Percentiles rank a stretch among this genome's conserved stretches.
Conservation (phyloP, 2,797 vertebrate species). For the Siniperca undulata region DNA sequence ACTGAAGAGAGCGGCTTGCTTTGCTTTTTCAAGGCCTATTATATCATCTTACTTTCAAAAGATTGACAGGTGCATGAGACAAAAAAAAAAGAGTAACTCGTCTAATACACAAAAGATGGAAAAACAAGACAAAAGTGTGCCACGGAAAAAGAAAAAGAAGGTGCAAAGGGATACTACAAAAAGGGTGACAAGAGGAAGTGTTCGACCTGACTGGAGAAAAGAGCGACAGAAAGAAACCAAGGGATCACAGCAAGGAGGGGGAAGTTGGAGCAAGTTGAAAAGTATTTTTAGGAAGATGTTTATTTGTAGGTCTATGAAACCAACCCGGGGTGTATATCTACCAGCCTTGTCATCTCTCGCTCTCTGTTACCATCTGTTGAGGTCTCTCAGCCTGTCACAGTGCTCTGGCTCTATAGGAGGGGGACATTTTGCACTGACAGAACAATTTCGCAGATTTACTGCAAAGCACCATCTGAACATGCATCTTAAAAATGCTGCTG, state of each 20-base stretch:
- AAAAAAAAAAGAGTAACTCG: too few species aligned
- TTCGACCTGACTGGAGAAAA: slow-evolving; percentile 9
- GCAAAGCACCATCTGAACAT: slow-evolving; percentile 22
- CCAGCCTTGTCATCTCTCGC: slow-evolving; percentile 71
- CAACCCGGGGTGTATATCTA: slow-evolving; percentile 82
- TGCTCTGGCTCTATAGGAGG: slow-evolving; percentile 31
- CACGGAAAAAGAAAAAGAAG: neutral
- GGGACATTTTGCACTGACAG: slow-evolving; percentile 41
- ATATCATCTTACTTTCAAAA: slow-evolving; percentile 44
- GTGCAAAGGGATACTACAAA: neutral
- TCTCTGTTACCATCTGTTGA: slow-evolving; percentile 77
- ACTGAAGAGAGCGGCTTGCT: slow-evolving; percentile 30
- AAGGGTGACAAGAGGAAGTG: slow-evolving; percentile 12
- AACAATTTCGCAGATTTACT: slow-evolving; percentile 52
- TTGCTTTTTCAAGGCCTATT: slow-evolving; percentile 24
- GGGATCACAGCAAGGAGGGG: slow-evolving; percentile 2
- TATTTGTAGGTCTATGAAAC: slow-evolving; percentile 87
- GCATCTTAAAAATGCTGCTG: neutral
- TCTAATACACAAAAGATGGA: neutral
- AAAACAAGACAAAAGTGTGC: neutral
- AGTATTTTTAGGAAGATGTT: slow-evolving; percentile 87
- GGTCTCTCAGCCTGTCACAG: slow-evolving; percentile 83
- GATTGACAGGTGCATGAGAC: neutral
- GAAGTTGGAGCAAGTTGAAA: slow-evolving; percentile 61
- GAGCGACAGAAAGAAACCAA: slow-evolving; percentile 12